Evolutionary conservation across 2,797 vertebrate genomes (phyloP).

Genomic region (Brachymystax lenok): DNA sequence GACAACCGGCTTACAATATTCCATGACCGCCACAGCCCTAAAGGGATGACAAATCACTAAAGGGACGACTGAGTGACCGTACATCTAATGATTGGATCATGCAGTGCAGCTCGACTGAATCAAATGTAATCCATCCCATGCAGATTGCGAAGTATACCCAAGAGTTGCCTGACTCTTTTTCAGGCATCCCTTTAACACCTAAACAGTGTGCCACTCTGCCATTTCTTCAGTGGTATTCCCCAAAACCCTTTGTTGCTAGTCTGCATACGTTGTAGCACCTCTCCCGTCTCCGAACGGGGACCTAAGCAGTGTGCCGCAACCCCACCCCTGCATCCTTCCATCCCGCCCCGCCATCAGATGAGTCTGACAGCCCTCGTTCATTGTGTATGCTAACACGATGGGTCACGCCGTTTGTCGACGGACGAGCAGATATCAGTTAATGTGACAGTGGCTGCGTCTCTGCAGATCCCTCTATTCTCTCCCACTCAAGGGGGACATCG

Average conservation of each 20-base stretch:
- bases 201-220: background rate
- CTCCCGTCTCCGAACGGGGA: background rate
- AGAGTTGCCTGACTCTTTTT: background rate
- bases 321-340: background rate
- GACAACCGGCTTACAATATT: no score
- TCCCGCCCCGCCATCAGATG: conserved; percentile 5
- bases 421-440: conserved; percentile 56
- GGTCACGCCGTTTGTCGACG: conserved; percentile 48
- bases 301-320: background rate
- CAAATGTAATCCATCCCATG: background rate
- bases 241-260: background rate
- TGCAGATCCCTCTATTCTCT: conserved; percentile 42
- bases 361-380: conserved; percentile 59
- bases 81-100: no score
- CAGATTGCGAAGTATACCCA: background rate
- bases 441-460: conserved; percentile 55
- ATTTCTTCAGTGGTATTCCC: conserved; percentile 13
- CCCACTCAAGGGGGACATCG: conserved; percentile 12
- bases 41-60: no score
- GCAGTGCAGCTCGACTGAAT: background rate
- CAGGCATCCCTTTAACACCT: background rate
- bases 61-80: no score
- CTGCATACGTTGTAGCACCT: conserved; percentile 30
- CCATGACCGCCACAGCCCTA: no score
- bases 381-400: conserved; percentile 56